Evolutionary conservation across 1,140 invertebrate species (phyloP).

Genomic region (Zaprionus tsacasi): DNA sequence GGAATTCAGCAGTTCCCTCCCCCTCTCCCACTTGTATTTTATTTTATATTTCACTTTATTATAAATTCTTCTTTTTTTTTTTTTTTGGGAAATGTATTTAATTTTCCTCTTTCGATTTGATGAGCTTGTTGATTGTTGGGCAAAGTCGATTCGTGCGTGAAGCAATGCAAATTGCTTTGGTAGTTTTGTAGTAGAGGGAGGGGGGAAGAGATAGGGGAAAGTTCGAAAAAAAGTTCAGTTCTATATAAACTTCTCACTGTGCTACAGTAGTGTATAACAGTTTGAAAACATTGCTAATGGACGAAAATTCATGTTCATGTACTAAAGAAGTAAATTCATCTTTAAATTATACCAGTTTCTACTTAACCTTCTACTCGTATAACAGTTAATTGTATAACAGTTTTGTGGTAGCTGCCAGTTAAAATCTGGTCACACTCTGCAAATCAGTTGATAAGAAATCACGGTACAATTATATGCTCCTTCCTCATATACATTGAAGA

Average conservation of each 20-base stretch:
- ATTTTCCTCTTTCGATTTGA: slow-evolving; percentile 23
- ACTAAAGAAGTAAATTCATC: no score
- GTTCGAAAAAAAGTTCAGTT: background rate
- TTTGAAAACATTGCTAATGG: background rate
- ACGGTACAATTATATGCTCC: background rate
- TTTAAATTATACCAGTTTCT: no score
- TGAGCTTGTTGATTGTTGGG: slow-evolving; percentile 29
- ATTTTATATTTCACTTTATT: slow-evolving; percentile 31
- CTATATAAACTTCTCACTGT: background rate
- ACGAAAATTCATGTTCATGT: no score
- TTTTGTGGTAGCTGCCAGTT: background rate
- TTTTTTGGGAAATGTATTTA: slow-evolving; percentile 10
- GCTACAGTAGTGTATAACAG: background rate
- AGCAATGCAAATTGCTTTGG: slow-evolving; percentile 10
- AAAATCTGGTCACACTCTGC: slow-evolving; percentile 1
- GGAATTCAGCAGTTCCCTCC: slow-evolving; percentile 16
- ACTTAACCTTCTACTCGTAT: background rate
- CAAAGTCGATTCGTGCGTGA: slow-evolving; percentile 30
- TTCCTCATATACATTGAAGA: background rate
- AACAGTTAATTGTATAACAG: background rate
- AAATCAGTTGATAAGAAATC: slow-evolving; percentile 46
- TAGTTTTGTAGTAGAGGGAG: background rate
- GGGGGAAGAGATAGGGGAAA: background rate
- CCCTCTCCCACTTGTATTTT: slow-evolving; percentile 11
- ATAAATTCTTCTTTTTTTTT: background rate